A percentile compares a stretch with the other conserved stretches of the same genome.
These are phyloP conservation scores for Malachius bipustulatus DNA, from an alignment of 2,888 invertebrate genomes.

Conservation along the genomic window DNA sequence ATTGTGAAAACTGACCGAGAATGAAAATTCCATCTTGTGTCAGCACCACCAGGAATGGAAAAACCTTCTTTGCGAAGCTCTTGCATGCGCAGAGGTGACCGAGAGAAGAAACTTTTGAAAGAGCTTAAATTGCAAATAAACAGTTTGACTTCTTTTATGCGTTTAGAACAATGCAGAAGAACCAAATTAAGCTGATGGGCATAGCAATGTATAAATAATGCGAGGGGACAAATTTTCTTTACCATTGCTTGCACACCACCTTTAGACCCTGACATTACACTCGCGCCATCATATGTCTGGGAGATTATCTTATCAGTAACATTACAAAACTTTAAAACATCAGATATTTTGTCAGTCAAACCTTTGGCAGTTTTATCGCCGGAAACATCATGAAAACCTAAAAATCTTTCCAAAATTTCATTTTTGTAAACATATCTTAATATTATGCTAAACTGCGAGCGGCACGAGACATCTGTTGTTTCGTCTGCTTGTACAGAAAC, in stretches of 20 bases:
- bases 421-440: constrained; percentile 19
- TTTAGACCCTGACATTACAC: constrained; percentile 19
- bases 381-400: constrained; percentile 17
- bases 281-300: constrained; percentile 25
- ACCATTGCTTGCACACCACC: constrained; percentile 22
- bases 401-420: constrained; percentile 19
- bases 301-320: constrained; percentile 20
- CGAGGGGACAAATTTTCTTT: constrained; percentile 15
- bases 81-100: too few species aligned
- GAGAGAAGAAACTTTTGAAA: constrained; percentile 15
- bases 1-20: constrained; percentile 12
- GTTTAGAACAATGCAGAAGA: constrained; percentile 13
- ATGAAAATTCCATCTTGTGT: too few species aligned
- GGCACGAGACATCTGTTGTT: constrained; percentile 21
- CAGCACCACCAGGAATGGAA: too few species aligned
- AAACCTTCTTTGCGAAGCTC: too few species aligned
- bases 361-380: too few species aligned
- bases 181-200: constrained; percentile 22
- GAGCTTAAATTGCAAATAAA: constrained; percentile 19
- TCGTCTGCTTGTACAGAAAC: constrained; percentile 17
- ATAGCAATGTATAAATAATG: constrained; percentile 21
- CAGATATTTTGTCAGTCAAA: too few species aligned
- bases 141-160: constrained; percentile 12
- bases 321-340: constrained; percentile 10
- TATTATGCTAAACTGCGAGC: constrained; percentile 18